These are phyloP conservation scores for Mionectes macconnelli DNA, from an alignment of 2,113 vertebrate genomes.

Conservation along the genomic window DNA sequence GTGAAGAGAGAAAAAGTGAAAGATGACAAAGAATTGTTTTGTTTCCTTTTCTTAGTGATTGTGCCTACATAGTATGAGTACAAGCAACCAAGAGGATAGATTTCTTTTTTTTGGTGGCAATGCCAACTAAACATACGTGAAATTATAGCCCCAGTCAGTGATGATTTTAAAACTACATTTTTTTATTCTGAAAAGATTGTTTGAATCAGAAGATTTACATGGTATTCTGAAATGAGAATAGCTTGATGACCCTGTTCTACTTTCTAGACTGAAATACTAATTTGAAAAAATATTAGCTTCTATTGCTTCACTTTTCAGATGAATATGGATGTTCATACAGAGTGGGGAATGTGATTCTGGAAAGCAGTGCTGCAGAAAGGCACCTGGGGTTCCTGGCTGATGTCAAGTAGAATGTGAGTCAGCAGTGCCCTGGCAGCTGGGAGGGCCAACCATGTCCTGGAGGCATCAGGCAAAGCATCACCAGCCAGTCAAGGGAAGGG, in stretches of 20 bases:
- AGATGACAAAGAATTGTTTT: neutral
- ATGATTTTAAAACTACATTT: neutral
- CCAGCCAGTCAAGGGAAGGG: neutral
- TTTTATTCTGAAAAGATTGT: neutral
- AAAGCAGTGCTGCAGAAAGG: neutral
- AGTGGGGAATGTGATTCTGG: neutral
- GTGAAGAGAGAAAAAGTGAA: neutral
- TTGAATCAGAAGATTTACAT: neutral
- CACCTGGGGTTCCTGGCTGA: neutral
- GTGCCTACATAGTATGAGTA: neutral
- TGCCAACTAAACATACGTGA: neutral
- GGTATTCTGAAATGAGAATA: neutral
- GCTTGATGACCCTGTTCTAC: neutral
- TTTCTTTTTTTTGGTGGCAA: neutral
- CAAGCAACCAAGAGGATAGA: neutral
- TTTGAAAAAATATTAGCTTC: neutral
- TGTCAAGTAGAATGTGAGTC: neutral
- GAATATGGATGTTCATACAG: neutral
- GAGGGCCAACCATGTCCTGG: neutral
- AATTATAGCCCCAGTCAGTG: neutral
- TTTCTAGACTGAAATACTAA: neutral
- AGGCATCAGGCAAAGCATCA: neutral
- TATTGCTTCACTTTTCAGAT: neutral
- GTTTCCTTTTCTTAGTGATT: neutral
- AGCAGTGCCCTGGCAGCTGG: neutral